Evolutionary conservation across 2,113 vertebrate genomes (phyloP).

Genomic region (Osmerus eperlanus): DNA sequence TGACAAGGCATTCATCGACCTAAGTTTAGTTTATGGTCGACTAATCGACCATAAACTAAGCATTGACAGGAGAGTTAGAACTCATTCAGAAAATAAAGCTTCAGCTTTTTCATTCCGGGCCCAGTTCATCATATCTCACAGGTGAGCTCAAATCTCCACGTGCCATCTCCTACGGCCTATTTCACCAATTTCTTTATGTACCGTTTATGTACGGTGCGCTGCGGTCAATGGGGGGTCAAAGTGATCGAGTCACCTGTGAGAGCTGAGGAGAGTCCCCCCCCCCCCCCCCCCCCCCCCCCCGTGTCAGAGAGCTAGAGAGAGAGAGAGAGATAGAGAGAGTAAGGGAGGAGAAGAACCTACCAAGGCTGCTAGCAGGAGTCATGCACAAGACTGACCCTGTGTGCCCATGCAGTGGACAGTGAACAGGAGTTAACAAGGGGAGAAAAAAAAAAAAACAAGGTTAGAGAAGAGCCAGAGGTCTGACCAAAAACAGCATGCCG

Average conservation of each 20-base stretch:
- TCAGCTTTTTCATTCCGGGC: neutral
- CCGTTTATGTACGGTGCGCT: too few species aligned
- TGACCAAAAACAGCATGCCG: neutral
- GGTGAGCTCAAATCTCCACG: neutral
- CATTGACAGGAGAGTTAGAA: neutral
- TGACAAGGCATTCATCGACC: neutral
- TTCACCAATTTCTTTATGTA: neutral
- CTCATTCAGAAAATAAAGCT: neutral
- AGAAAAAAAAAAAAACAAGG: slow-evolving; percentile 55
- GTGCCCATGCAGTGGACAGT: slow-evolving; percentile 74
- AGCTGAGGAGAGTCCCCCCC: slow-evolving; percentile 23
- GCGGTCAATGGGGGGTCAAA: too few species aligned
- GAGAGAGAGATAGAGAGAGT: slow-evolving; percentile 42
- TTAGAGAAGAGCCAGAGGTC: slow-evolving; percentile 55
- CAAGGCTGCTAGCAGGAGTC: slow-evolving; percentile 99
- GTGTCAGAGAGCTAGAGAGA: slow-evolving; percentile 5
- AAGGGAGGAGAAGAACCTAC: slow-evolving; percentile 93
- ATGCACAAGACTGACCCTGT: slow-evolving; percentile 99
- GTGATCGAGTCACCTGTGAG: slow-evolving; percentile 57
- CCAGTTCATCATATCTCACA: neutral
- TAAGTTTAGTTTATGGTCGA: too few species aligned
- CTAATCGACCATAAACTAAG: slow-evolving; percentile 2
- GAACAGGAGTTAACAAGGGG: slow-evolving; percentile 56
- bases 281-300: neutral
- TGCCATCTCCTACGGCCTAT: neutral